Evolutionary conservation across 1,140 invertebrate genomes (phyloP).

Genomic region (Cydia pomonella): DNA sequence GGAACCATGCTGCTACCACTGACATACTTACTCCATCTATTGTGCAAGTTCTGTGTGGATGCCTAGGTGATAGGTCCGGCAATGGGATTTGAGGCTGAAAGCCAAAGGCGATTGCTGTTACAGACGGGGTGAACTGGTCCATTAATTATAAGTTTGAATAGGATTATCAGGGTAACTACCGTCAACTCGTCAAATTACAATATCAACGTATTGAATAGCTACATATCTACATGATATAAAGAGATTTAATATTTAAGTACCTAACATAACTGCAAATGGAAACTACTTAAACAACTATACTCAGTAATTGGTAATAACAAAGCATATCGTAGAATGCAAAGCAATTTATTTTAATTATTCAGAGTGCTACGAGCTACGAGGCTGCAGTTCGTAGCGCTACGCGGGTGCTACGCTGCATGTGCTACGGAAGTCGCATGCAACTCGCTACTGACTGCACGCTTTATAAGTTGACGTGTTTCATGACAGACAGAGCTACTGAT

Average conservation of each 20-base stretch:
- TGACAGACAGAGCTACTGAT: too few species aligned
- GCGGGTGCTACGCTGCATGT: slow-evolving; percentile 11
- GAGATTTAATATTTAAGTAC: too few species aligned
- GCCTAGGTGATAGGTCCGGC: neutral
- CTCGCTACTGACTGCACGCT: neutral
- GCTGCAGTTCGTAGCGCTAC: neutral
- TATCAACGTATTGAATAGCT: too few species aligned
- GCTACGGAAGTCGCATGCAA: slow-evolving; percentile 4
- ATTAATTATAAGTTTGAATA: too few species aligned
- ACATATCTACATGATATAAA: too few species aligned
- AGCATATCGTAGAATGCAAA: neutral
- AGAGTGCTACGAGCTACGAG: neutral
- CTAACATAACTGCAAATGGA: too few species aligned
- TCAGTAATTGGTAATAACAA: too few species aligned
- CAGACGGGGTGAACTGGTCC: neutral
- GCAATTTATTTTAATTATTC: neutral
- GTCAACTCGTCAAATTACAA: too few species aligned
- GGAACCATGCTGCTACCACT: too few species aligned
- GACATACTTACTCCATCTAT: neutral
- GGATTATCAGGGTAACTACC: too few species aligned
- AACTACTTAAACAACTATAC: too few species aligned
- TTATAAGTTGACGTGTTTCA: neutral
- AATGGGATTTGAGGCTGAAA: slow-evolving; percentile 7
- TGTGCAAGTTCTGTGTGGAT: neutral
- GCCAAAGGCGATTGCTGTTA: slow-evolving; percentile 21